Base-by-base conservation (phyloP, 2,888 invertebrate genomes). In the Morpho deidamia region DNA sequence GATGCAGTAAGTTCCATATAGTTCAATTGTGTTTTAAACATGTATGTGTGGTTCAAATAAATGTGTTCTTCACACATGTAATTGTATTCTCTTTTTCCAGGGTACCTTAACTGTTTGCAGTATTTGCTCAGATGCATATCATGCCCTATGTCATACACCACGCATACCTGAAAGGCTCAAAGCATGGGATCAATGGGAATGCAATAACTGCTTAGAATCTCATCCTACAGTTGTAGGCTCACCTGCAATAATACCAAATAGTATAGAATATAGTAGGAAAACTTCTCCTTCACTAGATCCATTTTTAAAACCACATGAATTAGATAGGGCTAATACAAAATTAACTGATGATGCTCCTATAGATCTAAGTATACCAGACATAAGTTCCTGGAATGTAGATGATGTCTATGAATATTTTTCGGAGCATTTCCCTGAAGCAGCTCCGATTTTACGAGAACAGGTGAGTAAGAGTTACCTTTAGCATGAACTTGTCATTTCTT, bases 121-220 rank as follows among this genome's bases (percentile, higher is more conserved):
- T 65, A 92, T 92, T 35, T 97, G 97, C 76, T 95, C 95, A 43
- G 95, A 96, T 77, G 94, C 94, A 5, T 97, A 95, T 74, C 97
- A 97, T 77, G 91, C 94, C 58, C 84, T 91, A 35, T 97, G 97
- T 71, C 97, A 97, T 70, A 84, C 91, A 37, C 96, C 97, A 5
- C 90, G 91, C 42, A 90, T 95, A 59, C 80, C 86, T 5, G 91
- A 91, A 56, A 88, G 90, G 60, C 69, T 81, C 42, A 92, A 92
- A 72, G 89, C 91, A 10, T 91, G 91, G 71, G 85, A 91, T 40
- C 93, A 93, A 64, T 95, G 95, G 95, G 91, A 93, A 55, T 95
- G 95, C 68, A 90, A 91, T 51, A 93, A 94, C 61, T 95, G 95
- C 64, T 79, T 85, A 11, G 84, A 88, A 63, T 78, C 86, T 38